These are phyloP conservation scores for Cordylochernes scorpioides DNA, from an alignment of 2,888 invertebrate species.

Conservation along the genomic window DNA sequence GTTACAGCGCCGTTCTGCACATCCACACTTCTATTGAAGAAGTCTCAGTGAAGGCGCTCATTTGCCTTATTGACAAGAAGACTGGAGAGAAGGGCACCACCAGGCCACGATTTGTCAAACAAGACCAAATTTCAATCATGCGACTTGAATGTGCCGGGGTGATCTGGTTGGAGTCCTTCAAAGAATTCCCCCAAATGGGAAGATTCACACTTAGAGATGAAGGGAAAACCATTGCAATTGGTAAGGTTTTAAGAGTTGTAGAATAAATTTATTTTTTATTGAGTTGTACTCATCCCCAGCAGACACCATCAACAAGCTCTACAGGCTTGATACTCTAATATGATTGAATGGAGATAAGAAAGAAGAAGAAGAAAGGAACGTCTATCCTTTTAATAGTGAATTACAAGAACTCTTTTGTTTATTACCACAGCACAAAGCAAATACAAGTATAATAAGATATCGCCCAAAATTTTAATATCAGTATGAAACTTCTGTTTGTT, in stretches of 20 bases:
- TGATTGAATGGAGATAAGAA: too few relatives aligned
- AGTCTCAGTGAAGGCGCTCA: slow-evolving; percentile 85
- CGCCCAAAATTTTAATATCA: too few relatives aligned
- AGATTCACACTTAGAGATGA: slow-evolving; percentile 96
- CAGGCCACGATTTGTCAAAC: slow-evolving; percentile 92
- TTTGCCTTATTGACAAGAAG: slow-evolving; percentile 94
- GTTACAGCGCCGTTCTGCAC: slow-evolving; percentile 96
- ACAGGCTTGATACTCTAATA: too few relatives aligned
- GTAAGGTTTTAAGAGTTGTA: slow-evolving; percentile 48
- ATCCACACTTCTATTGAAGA: slow-evolving; percentile 97
- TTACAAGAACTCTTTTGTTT: too few relatives aligned
- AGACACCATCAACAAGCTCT: too few relatives aligned
- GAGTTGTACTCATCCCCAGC: too few relatives aligned
- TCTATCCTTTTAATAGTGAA: too few relatives aligned
- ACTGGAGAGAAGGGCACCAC: slow-evolving; percentile 81
- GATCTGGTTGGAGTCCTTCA: slow-evolving; percentile 95
- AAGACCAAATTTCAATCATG: slow-evolving; percentile 98
- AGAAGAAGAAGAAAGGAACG: too few relatives aligned
- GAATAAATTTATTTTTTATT: too few relatives aligned
- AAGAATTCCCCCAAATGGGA: slow-evolving; percentile 95
- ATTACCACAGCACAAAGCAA: too few relatives aligned
- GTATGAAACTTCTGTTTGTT: too few relatives aligned
- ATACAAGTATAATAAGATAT: too few relatives aligned
- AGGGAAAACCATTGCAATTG: slow-evolving; percentile 95
- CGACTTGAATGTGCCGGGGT: slow-evolving; percentile 90